Percentiles rank a stretch among this genome's conserved stretches.
Conservation (phyloP, 2,797 vertebrate genomes). For the Cyprinodon diabolis region DNA sequence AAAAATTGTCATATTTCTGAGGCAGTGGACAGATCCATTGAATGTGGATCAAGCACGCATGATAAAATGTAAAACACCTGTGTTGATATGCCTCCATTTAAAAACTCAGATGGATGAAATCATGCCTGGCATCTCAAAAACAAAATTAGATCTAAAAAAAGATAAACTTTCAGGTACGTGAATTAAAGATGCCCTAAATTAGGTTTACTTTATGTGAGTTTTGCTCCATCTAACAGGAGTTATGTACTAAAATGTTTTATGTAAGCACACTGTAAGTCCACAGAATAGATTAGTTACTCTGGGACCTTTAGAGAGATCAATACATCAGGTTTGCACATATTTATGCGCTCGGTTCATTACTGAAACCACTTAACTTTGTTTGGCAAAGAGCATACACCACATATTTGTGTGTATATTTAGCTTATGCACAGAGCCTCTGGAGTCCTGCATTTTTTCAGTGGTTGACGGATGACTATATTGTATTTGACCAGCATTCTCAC, state of each 20-base stretch:
- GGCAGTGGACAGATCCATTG: background rate
- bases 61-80: too few relatives aligned
- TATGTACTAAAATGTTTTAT: too few relatives aligned
- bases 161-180: background rate
- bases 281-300: background rate
- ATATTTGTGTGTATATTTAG: background rate
- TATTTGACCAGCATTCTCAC: conserved; percentile 9
- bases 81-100: background rate
- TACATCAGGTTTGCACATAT: background rate
- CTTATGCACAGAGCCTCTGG: background rate
- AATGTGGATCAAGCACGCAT: too few relatives aligned
- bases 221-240: too few relatives aligned
- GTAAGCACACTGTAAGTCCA: too few relatives aligned
- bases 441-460: conserved; percentile 6
- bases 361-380: background rate
- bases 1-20: background rate
- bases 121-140: background rate
- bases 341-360: background rate
- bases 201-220: background rate
- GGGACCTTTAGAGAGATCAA: background rate
- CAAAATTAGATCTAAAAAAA: background rate
- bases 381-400: background rate
- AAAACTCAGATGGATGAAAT: background rate
- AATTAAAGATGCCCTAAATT: background rate
- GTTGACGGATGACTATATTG: conserved; percentile 23